Evolutionary conservation across 2,888 invertebrate species (phyloP).

Genomic region (Acleris holmiana): DNA sequence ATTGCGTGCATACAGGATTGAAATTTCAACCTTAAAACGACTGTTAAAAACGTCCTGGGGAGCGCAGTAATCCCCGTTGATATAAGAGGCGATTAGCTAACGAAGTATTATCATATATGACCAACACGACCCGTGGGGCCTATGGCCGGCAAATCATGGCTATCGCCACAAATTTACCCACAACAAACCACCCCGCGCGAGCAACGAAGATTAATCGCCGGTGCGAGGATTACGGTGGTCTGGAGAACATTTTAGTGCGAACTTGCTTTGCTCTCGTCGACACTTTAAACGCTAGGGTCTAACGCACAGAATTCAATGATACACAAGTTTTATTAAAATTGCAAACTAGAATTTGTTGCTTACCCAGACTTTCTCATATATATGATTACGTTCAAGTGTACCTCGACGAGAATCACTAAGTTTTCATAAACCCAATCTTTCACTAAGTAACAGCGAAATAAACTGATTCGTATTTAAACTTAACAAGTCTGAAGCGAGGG

Average conservation of each 20-base stretch:
- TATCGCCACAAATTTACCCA: slow-evolving; percentile 76
- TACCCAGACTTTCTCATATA: slow-evolving; percentile 38
- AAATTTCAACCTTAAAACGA: slow-evolving; percentile 12
- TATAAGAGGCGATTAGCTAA: slow-evolving; percentile 73
- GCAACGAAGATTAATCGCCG: slow-evolving; percentile 55
- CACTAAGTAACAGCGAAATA: slow-evolving; percentile 38
- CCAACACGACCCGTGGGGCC: slow-evolving; percentile 69
- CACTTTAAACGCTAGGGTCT: slow-evolving; percentile 53
- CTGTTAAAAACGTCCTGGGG: slow-evolving; percentile 24
- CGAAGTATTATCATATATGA: slow-evolving; percentile 77
- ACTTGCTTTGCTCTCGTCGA: slow-evolving; percentile 30
- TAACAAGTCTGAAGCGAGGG: slow-evolving; percentile 35
- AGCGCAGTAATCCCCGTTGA: slow-evolving; percentile 56
- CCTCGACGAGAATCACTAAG: background rate
- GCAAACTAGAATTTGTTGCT: slow-evolving; percentile 43
- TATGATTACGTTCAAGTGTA: background rate
- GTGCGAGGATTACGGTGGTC: slow-evolving; percentile 45
- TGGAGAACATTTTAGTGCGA: slow-evolving; percentile 36
- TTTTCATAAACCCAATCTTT: slow-evolving; percentile 9
- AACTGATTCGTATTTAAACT: slow-evolving; percentile 41
- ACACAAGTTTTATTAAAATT: background rate
- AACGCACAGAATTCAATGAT: slow-evolving; percentile 13
- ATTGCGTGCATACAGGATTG: slow-evolving; percentile 16
- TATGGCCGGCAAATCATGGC: slow-evolving; percentile 71
- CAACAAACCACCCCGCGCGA: slow-evolving; percentile 77